These are phyloP conservation scores for Ovibos moschatus DNA, from an alignment of 2,113 vertebrate species.

Conservation along the genomic window DNA sequence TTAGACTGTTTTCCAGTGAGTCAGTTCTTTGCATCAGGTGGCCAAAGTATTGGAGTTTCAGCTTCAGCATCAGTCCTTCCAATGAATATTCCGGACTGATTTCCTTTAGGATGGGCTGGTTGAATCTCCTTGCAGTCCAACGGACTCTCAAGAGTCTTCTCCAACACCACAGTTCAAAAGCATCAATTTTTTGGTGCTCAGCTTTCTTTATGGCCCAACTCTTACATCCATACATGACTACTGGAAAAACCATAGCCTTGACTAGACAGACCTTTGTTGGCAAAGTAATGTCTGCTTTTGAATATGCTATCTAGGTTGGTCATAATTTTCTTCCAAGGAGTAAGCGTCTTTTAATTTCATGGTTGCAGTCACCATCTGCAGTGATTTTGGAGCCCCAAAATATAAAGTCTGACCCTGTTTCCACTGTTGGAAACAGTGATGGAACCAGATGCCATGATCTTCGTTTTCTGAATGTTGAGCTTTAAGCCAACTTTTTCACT, in stretches of 20 bases:
- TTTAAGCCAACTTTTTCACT: not conserved
- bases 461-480: not conserved
- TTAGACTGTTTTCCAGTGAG: not conserved
- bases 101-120: not conserved
- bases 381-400: not conserved
- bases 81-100: not conserved
- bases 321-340: not conserved
- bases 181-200: accelerated
- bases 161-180: not conserved
- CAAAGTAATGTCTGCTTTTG: not conserved
- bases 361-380: not conserved
- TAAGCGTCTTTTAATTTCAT: not conserved
- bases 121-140: not conserved
- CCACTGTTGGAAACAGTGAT: not conserved
- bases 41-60: not conserved
- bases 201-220: not conserved
- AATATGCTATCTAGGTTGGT: not conserved
- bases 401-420: not conserved
- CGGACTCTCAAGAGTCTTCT: not conserved
- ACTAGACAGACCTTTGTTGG: not conserved
- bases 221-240: not conserved
- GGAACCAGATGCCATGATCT: not conserved
- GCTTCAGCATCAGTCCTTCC: not conserved
- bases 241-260: not conserved
- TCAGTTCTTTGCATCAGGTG: not conserved